Evolutionary conservation across 2,113 vertebrate species (phyloP).

Genomic region (Dromaius novaehollandiae): DNA sequence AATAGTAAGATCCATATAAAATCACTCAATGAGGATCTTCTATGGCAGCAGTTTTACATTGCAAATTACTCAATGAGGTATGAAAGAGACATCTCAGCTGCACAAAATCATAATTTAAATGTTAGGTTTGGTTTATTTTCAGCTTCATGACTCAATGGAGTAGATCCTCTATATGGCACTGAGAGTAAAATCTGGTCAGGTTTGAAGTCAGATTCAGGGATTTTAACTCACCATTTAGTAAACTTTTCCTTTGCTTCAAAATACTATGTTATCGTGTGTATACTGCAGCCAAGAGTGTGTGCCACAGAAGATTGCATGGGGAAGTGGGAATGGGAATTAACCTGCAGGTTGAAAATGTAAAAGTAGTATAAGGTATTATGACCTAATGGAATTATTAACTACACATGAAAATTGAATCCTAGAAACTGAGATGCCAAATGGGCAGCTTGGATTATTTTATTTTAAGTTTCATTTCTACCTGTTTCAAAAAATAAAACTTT

Average conservation of each 20-base stretch:
- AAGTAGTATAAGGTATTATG: background rate
- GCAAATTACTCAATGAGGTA: constrained; percentile 76
- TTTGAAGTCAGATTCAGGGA: constrained; percentile 60
- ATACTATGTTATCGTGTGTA: background rate
- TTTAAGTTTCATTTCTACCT: background rate
- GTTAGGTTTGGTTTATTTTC: constrained; percentile 78
- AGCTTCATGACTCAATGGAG: constrained; percentile 69
- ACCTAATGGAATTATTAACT: background rate
- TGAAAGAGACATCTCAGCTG: constrained; percentile 73
- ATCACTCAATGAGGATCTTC: constrained; percentile 69
- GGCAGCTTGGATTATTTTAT: background rate
- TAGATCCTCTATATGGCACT: constrained; percentile 42
- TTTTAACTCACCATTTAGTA: background rate
- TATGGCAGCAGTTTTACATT: constrained; percentile 65
- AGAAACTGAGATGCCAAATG: background rate
- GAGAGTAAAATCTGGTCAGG: constrained; percentile 68
- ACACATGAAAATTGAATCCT: background rate
- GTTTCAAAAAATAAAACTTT: background rate
- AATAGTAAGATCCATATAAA: constrained; percentile 74
- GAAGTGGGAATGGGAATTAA: background rate
- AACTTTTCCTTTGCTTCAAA: background rate
- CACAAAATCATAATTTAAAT: constrained; percentile 74
- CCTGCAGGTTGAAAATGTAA: background rate
- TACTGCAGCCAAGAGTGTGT: background rate
- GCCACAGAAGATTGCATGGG: background rate